Percentiles rank a stretch among this genome's conserved stretches.
phyloP scores from a whole-genome alignment of 2,797 vertebrate genomes.

The Lateolabrax maculatus region DNA sequence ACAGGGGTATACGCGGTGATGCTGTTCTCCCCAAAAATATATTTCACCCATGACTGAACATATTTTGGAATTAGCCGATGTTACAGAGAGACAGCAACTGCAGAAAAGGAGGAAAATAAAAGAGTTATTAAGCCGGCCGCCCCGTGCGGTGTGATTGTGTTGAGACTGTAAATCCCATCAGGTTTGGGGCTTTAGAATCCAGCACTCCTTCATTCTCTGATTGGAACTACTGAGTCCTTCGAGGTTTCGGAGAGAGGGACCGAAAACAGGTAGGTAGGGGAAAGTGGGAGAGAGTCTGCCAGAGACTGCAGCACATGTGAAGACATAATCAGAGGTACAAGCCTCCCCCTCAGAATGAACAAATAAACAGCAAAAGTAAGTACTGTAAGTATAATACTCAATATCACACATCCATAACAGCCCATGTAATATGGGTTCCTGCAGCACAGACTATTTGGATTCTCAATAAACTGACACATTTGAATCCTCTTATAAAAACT shows the following conservation, averaged over 20 bases:
- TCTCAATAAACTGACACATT: conserved; percentile 38
- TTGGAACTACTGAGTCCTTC: conserved; percentile 37
- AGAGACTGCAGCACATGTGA: conserved; percentile 26
- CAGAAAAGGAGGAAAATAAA: neutral
- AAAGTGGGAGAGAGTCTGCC: conserved; percentile 23
- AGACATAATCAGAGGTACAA: conserved; percentile 29
- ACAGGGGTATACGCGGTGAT: conserved; percentile 15
- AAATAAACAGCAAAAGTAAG: neutral
- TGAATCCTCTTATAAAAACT: conserved; percentile 41
- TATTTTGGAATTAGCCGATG: conserved; percentile 30
- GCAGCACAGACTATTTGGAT: conserved; percentile 4
- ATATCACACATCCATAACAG: conserved; percentile 19
- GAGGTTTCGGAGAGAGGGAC: conserved; percentile 39
- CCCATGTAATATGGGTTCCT: neutral
- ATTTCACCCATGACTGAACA: conserved; percentile 25
- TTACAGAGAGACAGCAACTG: conserved; percentile 15
- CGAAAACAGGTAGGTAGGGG: neutral
- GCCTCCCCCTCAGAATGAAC: conserved; percentile 9
- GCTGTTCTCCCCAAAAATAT: conserved; percentile 17
- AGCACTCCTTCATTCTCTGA: conserved; percentile 36
- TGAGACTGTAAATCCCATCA: conserved; percentile 60
- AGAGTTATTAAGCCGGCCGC: conserved; percentile 45
- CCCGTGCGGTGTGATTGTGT: conserved; percentile 49
- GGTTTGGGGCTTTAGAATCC: conserved; percentile 54
- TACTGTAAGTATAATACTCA: neutral